Conservation (phyloP, 2,113 vertebrate genomes). For the Plestiodon gilberti region DNA sequence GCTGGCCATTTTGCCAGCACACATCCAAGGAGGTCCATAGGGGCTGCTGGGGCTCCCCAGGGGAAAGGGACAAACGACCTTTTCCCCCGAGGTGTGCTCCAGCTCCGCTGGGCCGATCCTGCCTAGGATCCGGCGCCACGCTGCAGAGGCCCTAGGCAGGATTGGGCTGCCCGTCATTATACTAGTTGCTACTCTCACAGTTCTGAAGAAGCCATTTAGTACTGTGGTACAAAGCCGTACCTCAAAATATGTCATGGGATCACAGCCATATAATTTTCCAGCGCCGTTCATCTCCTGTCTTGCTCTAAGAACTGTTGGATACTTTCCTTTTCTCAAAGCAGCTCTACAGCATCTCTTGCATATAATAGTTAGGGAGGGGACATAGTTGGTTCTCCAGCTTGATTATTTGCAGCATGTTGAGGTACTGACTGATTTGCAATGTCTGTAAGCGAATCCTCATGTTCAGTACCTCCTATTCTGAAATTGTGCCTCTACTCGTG, state of each 20-base stretch:
- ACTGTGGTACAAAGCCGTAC: neutral
- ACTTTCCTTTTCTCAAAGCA: neutral
- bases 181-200: neutral
- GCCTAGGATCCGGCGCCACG: no score
- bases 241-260: no score
- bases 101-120: no score
- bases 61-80: no score
- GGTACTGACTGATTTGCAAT: neutral
- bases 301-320: neutral
- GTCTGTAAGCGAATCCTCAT: neutral
- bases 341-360: neutral
- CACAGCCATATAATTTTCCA: neutral
- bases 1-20: no score
- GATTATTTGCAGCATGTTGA: neutral
- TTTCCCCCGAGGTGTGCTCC: no score
- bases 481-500: neutral
- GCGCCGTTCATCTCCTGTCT: neutral
- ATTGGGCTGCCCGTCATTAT: no score
- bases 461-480: neutral
- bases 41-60: no score
- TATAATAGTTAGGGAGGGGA: no score
- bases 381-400: fast-evolving
- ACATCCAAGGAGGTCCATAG: no score
- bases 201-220: neutral
- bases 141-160: no score